Evolutionary conservation across 2,797 vertebrate species (phyloP).

Genomic region (Rhinichthys osculus): DNA sequence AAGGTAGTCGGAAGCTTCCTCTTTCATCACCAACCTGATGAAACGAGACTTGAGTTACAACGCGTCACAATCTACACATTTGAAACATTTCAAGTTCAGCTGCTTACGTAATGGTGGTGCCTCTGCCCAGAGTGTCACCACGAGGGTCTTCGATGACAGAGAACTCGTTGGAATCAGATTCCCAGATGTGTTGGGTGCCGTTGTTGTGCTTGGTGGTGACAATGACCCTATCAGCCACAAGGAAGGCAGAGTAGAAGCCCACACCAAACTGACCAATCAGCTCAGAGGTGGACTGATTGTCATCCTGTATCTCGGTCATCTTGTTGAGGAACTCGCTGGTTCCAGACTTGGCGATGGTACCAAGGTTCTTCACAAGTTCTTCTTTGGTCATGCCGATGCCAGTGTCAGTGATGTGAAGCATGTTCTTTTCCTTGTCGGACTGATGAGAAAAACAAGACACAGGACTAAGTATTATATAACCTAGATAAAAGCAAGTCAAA

Average conservation of each 20-base stretch:
- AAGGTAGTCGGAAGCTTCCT: slow-evolving; percentile 97
- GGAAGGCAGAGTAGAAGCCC: slow-evolving; percentile 98
- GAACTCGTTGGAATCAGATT: slow-evolving; percentile 96
- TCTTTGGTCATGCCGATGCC: slow-evolving; percentile 98
- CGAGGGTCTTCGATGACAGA: slow-evolving; percentile 93
- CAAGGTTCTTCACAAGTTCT: slow-evolving; percentile 94
- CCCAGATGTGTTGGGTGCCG: slow-evolving; percentile 97
- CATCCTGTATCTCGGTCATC: slow-evolving; percentile 91
- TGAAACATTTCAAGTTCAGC: neutral
- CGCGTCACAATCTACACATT: neutral
- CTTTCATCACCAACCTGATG: slow-evolving; percentile 92
- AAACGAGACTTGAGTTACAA: neutral
- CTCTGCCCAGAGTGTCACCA: slow-evolving; percentile 92
- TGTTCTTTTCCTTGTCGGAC: slow-evolving; percentile 99
- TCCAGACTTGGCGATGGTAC: slow-evolving; percentile 98
- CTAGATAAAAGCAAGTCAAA: neutral
- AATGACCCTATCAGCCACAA: slow-evolving; percentile 96
- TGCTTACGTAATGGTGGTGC: slow-evolving; percentile 94
- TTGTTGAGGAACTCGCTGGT: slow-evolving; percentile 98
- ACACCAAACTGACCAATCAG: slow-evolving; percentile 98
- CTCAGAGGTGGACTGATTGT: slow-evolving; percentile 94
- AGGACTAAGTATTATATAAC: neutral
- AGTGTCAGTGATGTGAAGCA: slow-evolving; percentile 97
- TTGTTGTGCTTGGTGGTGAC: slow-evolving; percentile 98
- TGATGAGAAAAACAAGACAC: slow-evolving; percentile 59